These are phyloP conservation scores for Sinosuthora webbiana DNA, from an alignment of 2,113 vertebrate genomes.

Conservation along the genomic window DNA sequence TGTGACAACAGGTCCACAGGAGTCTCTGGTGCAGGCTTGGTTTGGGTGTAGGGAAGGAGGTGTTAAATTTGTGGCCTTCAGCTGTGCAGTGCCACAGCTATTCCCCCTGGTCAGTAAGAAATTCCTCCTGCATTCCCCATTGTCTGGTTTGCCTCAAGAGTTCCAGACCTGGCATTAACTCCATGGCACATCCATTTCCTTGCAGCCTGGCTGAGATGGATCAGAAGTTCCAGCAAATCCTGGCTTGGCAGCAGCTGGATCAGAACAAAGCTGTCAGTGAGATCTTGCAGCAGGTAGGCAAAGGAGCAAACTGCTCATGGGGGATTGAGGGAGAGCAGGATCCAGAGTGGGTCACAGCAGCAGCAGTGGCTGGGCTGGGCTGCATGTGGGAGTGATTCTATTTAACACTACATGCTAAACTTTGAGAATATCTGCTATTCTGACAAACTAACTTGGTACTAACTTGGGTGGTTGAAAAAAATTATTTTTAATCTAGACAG, in stretches of 20 bases:
- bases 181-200: background rate
- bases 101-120: background rate
- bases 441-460: background rate
- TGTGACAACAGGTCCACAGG: background rate
- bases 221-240: constrained; percentile 86
- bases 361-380: background rate
- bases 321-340: background rate
- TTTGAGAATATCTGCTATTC: background rate
- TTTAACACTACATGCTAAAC: background rate
- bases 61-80: background rate
- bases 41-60: background rate
- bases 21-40: background rate
- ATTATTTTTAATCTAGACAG: background rate
- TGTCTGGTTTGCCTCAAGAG: background rate
- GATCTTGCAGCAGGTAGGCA: constrained; percentile 89
- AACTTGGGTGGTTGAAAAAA: background rate
- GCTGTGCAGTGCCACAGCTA: background rate
- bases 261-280: constrained; percentile 90
- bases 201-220: constrained; percentile 87
- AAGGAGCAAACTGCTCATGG: background rate
- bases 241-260: constrained; percentile 90
- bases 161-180: background rate
- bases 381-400: background rate
- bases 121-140: background rate
- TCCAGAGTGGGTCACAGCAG: background rate